Evolutionary conservation across 2,113 vertebrate genomes (phyloP).

Genomic region (Craseonycteris thonglongyai): DNA sequence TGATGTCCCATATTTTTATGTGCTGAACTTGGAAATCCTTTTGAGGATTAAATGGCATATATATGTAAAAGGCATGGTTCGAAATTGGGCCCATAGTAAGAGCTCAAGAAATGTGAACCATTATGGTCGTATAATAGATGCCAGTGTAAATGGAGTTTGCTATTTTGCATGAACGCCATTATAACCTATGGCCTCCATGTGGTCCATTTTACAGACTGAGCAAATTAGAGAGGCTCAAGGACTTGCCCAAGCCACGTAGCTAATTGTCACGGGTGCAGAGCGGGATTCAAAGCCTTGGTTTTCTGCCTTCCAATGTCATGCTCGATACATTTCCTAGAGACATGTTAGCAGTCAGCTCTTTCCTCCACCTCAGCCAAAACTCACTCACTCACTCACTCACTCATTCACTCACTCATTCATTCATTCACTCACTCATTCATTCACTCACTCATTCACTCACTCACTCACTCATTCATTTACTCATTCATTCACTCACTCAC

Average conservation of each 20-base stretch:
- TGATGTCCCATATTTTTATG: background rate
- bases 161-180: background rate
- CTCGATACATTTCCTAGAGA: background rate
- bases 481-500: rapidly evolving
- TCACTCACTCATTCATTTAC: too few species aligned
- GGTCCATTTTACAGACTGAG: background rate
- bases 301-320: background rate
- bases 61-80: background rate
- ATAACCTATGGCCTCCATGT: background rate
- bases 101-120: background rate
- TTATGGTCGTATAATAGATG: background rate
- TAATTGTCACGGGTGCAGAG: background rate
- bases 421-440: too few species aligned
- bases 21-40: background rate
- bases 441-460: background rate
- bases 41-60: background rate
- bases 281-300: background rate
- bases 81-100: background rate
- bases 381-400: background rate
- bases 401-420: background rate
- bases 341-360: background rate
- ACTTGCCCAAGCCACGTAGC: too few species aligned
- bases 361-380: background rate
- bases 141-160: background rate
- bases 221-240: background rate